Percentiles rank a stretch among this genome's conserved stretches.
Evolutionary conservation across 2,888 invertebrate genomes (phyloP).

Genomic region (Lamellibrachia columna): DNA sequence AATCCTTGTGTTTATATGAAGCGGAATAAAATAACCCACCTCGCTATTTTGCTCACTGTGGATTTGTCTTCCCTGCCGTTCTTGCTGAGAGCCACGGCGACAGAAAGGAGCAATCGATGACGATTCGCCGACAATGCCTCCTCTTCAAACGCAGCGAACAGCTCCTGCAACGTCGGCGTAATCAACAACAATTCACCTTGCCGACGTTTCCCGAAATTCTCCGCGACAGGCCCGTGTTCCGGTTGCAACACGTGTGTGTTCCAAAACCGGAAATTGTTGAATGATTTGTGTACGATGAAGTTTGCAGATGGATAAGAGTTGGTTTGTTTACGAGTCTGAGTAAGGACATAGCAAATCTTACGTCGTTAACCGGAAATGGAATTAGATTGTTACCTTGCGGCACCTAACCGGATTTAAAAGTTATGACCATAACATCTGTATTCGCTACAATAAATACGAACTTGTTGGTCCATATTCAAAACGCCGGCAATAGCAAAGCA

Average conservation of each 20-base stretch:
- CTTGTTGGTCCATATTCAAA: neutral
- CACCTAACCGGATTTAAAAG: neutral
- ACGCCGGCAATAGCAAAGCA: neutral
- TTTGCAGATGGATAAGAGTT: neutral
- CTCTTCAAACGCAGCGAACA: constrained; percentile 45
- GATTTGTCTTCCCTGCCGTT: neutral
- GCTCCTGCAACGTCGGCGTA: constrained; percentile 40
- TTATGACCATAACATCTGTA: neutral
- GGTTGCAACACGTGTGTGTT: neutral
- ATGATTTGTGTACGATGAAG: neutral
- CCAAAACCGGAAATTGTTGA: neutral
- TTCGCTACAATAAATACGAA: neutral
- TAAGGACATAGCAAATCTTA: neutral
- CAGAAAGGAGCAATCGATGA: constrained; percentile 47
- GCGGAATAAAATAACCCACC: neutral
- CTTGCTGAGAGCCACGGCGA: constrained; percentile 51
- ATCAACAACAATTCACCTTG: neutral
- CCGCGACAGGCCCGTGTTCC: neutral
- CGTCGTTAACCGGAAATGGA: neutral
- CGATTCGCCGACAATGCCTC: constrained; percentile 45
- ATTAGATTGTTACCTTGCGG: neutral
- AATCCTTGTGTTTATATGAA: neutral
- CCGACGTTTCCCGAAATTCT: neutral
- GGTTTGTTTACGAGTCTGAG: neutral
- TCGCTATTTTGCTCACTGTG: neutral